Evolutionary conservation across 1,140 invertebrate genomes (phyloP).

Genomic region (Venturia canescens): DNA sequence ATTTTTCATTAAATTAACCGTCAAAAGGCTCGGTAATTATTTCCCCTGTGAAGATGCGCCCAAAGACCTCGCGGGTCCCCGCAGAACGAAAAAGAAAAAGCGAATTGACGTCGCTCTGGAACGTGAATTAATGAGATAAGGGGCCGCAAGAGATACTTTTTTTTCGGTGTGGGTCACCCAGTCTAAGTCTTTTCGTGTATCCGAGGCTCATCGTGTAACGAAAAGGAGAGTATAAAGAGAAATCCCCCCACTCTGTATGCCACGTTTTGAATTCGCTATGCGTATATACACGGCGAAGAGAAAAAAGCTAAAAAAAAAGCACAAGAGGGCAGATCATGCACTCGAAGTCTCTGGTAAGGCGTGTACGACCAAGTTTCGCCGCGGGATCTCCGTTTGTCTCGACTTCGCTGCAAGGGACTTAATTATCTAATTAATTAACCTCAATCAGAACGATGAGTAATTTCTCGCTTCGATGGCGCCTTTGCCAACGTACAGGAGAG

Average conservation of each 20-base stretch:
- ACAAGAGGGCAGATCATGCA: slow-evolving; percentile 11
- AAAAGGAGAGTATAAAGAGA: too few relatives aligned
- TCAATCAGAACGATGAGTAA: slow-evolving; percentile 78
- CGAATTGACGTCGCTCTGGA: neutral
- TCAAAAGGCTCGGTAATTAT: too few relatives aligned
- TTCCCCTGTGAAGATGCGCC: too few relatives aligned
- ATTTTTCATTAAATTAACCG: too few relatives aligned
- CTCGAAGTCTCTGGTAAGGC: slow-evolving; percentile 38
- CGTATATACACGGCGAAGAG: neutral
- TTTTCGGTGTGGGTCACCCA: too few relatives aligned
- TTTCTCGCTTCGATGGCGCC: slow-evolving; percentile 76
- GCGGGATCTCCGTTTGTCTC: slow-evolving; percentile 21
- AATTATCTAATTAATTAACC: slow-evolving; percentile 79
- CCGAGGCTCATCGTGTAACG: too few relatives aligned
- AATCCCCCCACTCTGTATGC: too few relatives aligned
- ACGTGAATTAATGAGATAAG: neutral
- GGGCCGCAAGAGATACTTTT: neutral
- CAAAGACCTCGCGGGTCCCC: too few relatives aligned
- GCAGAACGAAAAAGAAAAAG: neutral
- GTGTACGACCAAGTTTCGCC: slow-evolving; percentile 36
- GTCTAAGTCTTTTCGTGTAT: too few relatives aligned
- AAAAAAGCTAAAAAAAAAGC: slow-evolving; percentile 4
- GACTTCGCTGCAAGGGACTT: slow-evolving; percentile 65
- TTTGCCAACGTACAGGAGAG: slow-evolving; percentile 64
- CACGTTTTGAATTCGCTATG: too few relatives aligned